Evolutionary conservation across 2,113 vertebrate genomes (phyloP).

Genomic region (Mirounga angustirostris): DNA sequence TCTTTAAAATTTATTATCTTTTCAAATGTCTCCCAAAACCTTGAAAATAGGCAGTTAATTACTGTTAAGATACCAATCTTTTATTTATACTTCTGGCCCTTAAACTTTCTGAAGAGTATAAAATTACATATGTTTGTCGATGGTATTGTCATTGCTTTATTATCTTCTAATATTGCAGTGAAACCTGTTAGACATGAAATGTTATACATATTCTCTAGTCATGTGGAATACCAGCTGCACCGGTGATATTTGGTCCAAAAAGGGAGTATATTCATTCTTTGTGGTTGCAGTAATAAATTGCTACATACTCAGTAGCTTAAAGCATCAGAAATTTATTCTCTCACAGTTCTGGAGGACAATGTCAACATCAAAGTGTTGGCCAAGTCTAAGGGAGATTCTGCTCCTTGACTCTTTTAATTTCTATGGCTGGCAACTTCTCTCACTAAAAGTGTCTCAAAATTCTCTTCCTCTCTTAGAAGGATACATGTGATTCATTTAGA

Average conservation of each 20-base stretch:
- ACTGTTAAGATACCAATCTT: neutral
- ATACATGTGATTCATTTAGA: neutral
- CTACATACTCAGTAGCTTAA: neutral
- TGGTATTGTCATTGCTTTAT: neutral
- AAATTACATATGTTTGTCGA: neutral
- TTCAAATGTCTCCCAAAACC: neutral
- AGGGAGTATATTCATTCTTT: neutral
- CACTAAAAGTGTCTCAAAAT: neutral
- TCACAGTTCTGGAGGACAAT: neutral
- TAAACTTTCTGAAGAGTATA: neutral
- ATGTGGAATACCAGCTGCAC: neutral
- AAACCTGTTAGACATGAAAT: neutral
- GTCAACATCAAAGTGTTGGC: neutral
- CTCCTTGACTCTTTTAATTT: neutral
- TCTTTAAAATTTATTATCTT: neutral
- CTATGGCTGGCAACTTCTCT: neutral
- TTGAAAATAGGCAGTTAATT: neutral
- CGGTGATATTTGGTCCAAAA: neutral
- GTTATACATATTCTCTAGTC: neutral
- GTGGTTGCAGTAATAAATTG: neutral
- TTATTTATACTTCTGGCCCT: neutral
- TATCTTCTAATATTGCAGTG: neutral
- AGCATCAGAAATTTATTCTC: neutral
- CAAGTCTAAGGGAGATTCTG: too few species aligned
- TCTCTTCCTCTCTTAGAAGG: neutral